Evolutionary conservation across 1,140 invertebrate species (phyloP).

Genomic region (Drosophila rufa): DNA sequence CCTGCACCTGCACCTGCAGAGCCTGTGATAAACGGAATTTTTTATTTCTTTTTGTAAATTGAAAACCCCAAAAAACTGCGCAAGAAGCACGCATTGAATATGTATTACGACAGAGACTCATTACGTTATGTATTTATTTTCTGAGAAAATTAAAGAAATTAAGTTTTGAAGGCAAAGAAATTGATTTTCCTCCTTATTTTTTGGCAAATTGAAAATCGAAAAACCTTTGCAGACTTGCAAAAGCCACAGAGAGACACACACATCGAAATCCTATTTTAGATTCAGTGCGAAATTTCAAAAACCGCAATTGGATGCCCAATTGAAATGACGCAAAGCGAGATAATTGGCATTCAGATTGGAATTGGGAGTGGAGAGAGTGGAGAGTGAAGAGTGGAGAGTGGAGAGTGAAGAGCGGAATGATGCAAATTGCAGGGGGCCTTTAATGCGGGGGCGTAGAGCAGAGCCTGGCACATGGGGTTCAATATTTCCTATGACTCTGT

Average conservation of each 20-base stretch:
- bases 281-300: conserved; percentile 8
- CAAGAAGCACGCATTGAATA: neutral
- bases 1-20: neutral
- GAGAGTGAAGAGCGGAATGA: conserved; percentile 1
- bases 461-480: neutral
- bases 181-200: too few species aligned
- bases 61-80: neutral
- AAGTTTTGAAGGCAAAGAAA: too few species aligned
- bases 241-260: neutral
- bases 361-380: conserved; percentile 7
- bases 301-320: conserved; percentile 31
- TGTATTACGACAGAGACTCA: neutral
- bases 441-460: neutral
- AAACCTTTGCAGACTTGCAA: too few species aligned
- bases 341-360: conserved; percentile 35
- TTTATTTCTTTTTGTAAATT: conserved; percentile 1
- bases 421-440: neutral
- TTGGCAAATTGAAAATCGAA: too few species aligned
- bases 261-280: neutral
- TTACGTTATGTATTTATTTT: neutral
- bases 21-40: conserved; percentile 32
- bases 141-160: too few species aligned
- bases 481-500: neutral
- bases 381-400: neutral
- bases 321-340: conserved; percentile 34